Conservation (phyloP, 2,888 invertebrate species). For the Sepiola atlantica region DNA sequence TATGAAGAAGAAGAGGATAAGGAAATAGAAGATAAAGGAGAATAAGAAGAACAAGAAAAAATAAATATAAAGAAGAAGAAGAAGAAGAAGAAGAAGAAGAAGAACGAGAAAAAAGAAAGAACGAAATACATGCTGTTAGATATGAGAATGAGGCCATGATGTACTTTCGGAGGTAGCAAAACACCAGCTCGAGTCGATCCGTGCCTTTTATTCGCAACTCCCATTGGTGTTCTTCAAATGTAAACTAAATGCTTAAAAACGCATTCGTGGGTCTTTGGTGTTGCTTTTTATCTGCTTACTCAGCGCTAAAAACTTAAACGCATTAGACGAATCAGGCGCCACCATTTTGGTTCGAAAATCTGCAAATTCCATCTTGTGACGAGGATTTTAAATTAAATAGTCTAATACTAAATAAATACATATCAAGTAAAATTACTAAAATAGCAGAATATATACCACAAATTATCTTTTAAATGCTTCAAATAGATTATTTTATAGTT, state of each 20-base stretch:
- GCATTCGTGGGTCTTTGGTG: neutral
- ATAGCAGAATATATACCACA: too few species aligned
- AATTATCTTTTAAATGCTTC: too few species aligned
- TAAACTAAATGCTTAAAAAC: neutral
- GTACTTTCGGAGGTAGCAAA: neutral
- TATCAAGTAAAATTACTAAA: too few species aligned
- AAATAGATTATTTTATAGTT: too few species aligned
- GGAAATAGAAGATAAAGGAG: neutral
- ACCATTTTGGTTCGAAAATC: neutral
- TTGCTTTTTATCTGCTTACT: neutral
- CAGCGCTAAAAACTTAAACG: neutral
- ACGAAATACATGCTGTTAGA: neutral
- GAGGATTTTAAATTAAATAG: neutral
- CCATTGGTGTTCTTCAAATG: neutral
- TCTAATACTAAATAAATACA: neutral
- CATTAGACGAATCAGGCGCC: neutral
- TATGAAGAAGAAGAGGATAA: too few species aligned
- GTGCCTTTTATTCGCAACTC: neutral
- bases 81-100: neutral
- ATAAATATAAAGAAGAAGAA: too few species aligned
- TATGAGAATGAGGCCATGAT: neutral
- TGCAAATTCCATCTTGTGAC: neutral
- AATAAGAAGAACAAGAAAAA: too few species aligned
- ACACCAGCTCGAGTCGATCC: neutral
- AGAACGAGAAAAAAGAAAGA: neutral